These are phyloP conservation scores for Gorsachius goisagi DNA, from an alignment of 2,113 vertebrate genomes.

Conservation along the genomic window DNA sequence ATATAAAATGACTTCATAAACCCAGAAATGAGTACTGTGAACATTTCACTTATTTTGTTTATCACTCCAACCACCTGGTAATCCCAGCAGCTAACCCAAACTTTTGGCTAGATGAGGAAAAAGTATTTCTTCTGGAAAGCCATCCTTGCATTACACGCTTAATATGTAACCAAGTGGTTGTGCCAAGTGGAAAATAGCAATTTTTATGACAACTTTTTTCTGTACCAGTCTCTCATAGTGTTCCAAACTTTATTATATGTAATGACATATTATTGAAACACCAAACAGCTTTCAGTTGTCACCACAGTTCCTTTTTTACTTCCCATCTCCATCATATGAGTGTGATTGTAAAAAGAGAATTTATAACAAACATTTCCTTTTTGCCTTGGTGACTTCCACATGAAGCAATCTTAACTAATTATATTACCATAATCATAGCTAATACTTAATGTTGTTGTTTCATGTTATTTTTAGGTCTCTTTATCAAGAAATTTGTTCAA, in stretches of 20 bases:
- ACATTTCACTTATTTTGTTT: conserved; percentile 2
- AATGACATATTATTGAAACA: background rate
- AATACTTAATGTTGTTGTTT: background rate
- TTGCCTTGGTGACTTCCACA: background rate
- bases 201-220: background rate
- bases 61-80: background rate
- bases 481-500: background rate
- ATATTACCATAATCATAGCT: background rate
- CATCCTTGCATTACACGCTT: background rate
- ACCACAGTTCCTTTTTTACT: background rate
- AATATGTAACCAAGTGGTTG: background rate
- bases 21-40: background rate
- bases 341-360: background rate
- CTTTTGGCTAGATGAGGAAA: background rate
- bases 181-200: background rate
- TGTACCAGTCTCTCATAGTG: background rate
- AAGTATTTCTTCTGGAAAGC: background rate
- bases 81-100: background rate
- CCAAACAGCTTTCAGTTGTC: background rate
- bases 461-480: background rate
- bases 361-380: background rate
- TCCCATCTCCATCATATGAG: background rate
- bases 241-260: background rate
- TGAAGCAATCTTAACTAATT: background rate
- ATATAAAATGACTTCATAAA: conserved; percentile 12